phyloP scores from a whole-genome alignment of 2,888 invertebrate species.

The Dryobotodes eremita region DNA sequence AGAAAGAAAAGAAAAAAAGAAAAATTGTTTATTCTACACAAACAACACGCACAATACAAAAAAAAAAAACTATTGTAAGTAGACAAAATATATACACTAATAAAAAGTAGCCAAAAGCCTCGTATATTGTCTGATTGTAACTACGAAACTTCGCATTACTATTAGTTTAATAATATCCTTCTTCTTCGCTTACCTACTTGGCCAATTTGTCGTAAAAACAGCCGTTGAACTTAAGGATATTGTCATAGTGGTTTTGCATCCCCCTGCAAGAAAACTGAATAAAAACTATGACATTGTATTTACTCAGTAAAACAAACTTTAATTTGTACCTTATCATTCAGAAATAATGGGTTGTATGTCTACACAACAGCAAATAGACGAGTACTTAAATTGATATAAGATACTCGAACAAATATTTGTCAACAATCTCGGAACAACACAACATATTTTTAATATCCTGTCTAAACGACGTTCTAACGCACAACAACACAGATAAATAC shows the following conservation, averaged over 20 bases:
- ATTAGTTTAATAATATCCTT: no score
- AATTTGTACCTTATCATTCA: not conserved
- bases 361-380: not conserved
- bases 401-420: constrained; percentile 1
- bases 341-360: not conserved
- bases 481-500: not conserved
- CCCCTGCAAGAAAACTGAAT: not conserved
- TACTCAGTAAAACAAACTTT: not conserved
- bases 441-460: constrained; percentile 34
- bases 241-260: not conserved
- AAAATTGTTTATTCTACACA: no score
- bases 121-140: no score
- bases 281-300: not conserved
- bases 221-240: no score
- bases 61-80: no score
- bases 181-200: no score
- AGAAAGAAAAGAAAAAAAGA: no score
- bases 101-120: no score
- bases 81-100: no score
- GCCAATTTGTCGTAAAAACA: not conserved
- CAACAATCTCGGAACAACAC: not conserved
- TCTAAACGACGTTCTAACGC: not conserved
- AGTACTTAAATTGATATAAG: not conserved
- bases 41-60: no score
- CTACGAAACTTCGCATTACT: no score